Evolutionary conservation across 1,140 invertebrate genomes (phyloP).

Genomic region (Portunus trituberculatus): DNA sequence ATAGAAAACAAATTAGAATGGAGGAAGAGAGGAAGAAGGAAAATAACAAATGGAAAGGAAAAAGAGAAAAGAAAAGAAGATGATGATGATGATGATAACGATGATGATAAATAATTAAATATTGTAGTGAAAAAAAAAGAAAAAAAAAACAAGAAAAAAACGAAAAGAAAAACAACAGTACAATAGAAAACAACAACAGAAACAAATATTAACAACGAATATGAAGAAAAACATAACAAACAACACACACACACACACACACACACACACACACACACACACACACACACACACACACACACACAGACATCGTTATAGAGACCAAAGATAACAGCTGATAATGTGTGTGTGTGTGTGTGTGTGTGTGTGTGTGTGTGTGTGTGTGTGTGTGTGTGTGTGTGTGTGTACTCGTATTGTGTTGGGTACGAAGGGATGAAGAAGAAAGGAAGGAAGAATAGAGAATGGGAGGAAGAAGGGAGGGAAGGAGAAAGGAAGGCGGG

Average conservation of each 20-base stretch:
- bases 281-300: not conserved
- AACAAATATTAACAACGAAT: not conserved
- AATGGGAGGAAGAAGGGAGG: not conserved
- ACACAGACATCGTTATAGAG: not conserved
- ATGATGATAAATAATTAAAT: not conserved
- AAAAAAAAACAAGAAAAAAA: not conserved
- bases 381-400: slow-evolving; percentile 15
- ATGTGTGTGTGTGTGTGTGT: not conserved
- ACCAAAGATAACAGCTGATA: not conserved
- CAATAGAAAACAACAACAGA: not conserved
- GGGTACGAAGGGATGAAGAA: not conserved
- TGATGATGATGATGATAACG: too few relatives aligned
- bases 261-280: too few relatives aligned
- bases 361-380: slow-evolving; percentile 20
- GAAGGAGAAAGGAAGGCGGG: not conserved
- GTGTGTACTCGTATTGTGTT: not conserved
- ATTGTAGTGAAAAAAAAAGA: not conserved
- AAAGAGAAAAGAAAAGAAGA: too few relatives aligned
- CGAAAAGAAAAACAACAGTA: not conserved
- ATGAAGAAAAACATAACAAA: not conserved
- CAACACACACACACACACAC: not conserved
- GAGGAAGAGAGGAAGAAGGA: too few relatives aligned
- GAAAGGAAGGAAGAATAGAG: not conserved
- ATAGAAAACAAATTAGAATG: too few relatives aligned
- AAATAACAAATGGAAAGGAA: too few relatives aligned